These are phyloP conservation scores for Diplolepis rosae DNA, from an alignment of 2,888 invertebrate species.

Conservation along the genomic window DNA sequence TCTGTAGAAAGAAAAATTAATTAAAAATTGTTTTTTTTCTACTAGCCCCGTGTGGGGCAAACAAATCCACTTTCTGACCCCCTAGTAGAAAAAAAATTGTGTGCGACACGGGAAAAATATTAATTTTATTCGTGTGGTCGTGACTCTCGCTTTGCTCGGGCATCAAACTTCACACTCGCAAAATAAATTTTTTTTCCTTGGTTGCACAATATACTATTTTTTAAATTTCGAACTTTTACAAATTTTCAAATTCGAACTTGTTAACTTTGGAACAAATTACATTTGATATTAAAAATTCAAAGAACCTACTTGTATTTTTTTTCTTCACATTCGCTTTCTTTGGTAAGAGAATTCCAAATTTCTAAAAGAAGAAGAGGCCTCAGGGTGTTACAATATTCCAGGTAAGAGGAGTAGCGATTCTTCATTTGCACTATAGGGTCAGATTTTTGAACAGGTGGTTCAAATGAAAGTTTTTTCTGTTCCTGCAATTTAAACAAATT, in stretches of 20 bases:
- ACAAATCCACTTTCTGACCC: too few relatives aligned
- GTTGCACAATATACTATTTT: too few relatives aligned
- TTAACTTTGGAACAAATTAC: too few relatives aligned
- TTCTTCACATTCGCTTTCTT: slow-evolving; percentile 55
- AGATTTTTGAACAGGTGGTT: slow-evolving; percentile 77
- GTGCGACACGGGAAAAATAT: too few relatives aligned
- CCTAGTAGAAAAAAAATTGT: too few relatives aligned
- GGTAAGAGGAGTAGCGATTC: slow-evolving; percentile 76
- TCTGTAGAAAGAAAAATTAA: background rate
- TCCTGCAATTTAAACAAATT: slow-evolving; percentile 60
- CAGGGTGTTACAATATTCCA: slow-evolving; percentile 78
- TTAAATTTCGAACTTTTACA: too few relatives aligned
- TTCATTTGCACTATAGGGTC: slow-evolving; percentile 76
- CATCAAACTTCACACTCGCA: too few relatives aligned
- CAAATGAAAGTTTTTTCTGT: slow-evolving; percentile 72
- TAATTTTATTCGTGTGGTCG: too few relatives aligned
- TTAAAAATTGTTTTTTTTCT: background rate
- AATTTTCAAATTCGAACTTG: too few relatives aligned
- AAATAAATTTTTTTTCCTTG: too few relatives aligned
- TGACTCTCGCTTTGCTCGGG: too few relatives aligned
- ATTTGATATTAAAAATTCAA: background rate
- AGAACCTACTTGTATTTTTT: slow-evolving; percentile 34
- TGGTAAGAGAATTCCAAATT: slow-evolving; percentile 76
- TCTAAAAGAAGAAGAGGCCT: slow-evolving; percentile 79
- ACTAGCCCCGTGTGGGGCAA: too few relatives aligned